phyloP scores from a whole-genome alignment of 2,888 invertebrate genomes.

The Phlogophora meticulosa region DNA sequence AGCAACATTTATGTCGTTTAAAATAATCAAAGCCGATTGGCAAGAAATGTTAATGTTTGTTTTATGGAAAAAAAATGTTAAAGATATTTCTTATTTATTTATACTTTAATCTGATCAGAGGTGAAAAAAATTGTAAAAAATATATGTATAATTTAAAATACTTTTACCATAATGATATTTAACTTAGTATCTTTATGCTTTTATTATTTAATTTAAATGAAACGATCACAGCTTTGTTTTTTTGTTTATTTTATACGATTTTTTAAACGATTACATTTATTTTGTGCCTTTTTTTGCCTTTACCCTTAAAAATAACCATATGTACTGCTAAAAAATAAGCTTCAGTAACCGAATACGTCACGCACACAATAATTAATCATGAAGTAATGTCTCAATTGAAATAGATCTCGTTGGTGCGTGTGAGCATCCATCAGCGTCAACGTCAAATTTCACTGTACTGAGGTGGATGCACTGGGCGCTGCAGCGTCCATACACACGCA shows the following conservation, averaged over 20 bases:
- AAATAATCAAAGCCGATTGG: conserved; percentile 16
- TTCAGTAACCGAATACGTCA: conserved; percentile 19
- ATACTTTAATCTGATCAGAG: neutral
- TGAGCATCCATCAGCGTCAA: conserved; percentile 50
- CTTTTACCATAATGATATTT: neutral
- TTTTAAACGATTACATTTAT: too few species aligned
- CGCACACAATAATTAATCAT: conserved; percentile 32
- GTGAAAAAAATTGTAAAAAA: conserved; percentile 13
- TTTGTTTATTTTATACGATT: too few species aligned
- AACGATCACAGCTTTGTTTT: too few species aligned
- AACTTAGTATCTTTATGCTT: too few species aligned
- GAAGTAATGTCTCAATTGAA: conserved; percentile 56
- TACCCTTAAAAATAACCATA: too few species aligned
- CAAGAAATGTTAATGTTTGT: conserved; percentile 8
- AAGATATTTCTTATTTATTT: conserved; percentile 4
- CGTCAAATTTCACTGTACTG: conserved; percentile 60
- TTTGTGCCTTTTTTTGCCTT: too few species aligned
- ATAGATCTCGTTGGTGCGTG: conserved; percentile 48
- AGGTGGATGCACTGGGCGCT: conserved; percentile 58
- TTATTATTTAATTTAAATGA: neutral
- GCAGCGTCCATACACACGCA: conserved; percentile 4
- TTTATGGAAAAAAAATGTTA: conserved; percentile 35
- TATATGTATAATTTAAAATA: neutral
- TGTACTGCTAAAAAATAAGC: neutral
- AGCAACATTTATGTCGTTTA: conserved; percentile 21